phyloP scores from a whole-genome alignment of 2,113 vertebrate species.

The Etheostoma cragini region DNA sequence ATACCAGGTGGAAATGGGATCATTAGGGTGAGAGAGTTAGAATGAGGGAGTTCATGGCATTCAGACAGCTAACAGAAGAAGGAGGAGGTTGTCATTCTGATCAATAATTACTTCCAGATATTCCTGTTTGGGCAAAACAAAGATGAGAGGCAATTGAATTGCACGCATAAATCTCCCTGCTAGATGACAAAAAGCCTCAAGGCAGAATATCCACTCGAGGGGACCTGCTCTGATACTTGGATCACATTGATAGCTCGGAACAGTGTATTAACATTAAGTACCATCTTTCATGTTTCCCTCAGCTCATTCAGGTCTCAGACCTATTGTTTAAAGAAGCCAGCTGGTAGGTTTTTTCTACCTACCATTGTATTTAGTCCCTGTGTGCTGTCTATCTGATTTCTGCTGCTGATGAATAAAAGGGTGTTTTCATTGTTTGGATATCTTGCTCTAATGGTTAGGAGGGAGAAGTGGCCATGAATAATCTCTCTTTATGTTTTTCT shows the following conservation, averaged over 20 bases:
- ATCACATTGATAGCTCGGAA: conserved; percentile 37
- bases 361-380: conserved; percentile 20
- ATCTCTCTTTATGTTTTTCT: conserved; percentile 29
- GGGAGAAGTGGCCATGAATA: conserved; percentile 54
- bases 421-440: conserved; percentile 54
- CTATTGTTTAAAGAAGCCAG: conserved; percentile 32
- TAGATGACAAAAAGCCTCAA: conserved; percentile 44
- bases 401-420: conserved; percentile 38
- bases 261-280: conserved; percentile 50
- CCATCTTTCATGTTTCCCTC: conserved; percentile 32
- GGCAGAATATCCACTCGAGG: conserved; percentile 37
- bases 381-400: conserved; percentile 29
- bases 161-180: conserved; percentile 28
- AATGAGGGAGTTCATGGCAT: not conserved
- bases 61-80: not conserved
- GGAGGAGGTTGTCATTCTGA: not conserved
- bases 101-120: conserved; percentile 32
- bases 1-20: too few species aligned
- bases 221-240: conserved; percentile 37
- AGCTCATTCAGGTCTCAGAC: conserved; percentile 36
- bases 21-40: not conserved
- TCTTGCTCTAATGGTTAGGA: conserved; percentile 31
- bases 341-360: conserved; percentile 16
- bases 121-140: conserved; percentile 21
- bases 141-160: conserved; percentile 19